Conservation (phyloP, 1,140 invertebrate genomes). For the Yoshiicerus persimilis region DNA sequence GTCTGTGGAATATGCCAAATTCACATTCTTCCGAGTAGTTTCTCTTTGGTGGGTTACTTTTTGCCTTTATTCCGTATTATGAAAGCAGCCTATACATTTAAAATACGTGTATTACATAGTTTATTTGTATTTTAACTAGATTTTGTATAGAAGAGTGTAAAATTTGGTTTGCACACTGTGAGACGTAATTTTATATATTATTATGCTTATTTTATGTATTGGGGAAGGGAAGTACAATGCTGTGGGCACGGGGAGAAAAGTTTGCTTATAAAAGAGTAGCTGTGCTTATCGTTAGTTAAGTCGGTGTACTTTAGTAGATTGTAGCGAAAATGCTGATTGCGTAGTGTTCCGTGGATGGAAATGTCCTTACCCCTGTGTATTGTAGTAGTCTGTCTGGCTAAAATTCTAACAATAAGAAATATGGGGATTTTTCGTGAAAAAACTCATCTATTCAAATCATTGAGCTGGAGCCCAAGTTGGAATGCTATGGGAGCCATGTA, state of each 20-base stretch:
- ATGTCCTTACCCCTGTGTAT: neutral
- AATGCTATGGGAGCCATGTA: neutral
- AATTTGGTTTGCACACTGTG: too few relatives aligned
- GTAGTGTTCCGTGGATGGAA: neutral
- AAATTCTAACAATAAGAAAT: neutral
- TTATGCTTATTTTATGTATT: too few relatives aligned
- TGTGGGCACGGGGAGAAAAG: neutral
- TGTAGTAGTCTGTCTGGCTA: neutral
- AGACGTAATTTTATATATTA: too few relatives aligned
- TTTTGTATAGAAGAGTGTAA: too few relatives aligned
- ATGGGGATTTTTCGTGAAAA: neutral
- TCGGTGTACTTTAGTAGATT: neutral
- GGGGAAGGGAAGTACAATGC: too few relatives aligned
- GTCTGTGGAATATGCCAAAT: neutral
- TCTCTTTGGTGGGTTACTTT: neutral
- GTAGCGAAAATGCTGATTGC: neutral
- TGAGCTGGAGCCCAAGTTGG: neutral
- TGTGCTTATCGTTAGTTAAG: neutral
- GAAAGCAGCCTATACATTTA: too few relatives aligned
- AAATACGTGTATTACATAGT: too few relatives aligned
- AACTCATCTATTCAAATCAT: neutral
- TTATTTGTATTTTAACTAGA: too few relatives aligned
- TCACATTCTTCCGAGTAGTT: neutral
- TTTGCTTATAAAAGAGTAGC: neutral
- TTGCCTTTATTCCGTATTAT: neutral